phyloP scores from a whole-genome alignment of 1,140 invertebrate genomes.

The Hydropsyche tenuis region DNA sequence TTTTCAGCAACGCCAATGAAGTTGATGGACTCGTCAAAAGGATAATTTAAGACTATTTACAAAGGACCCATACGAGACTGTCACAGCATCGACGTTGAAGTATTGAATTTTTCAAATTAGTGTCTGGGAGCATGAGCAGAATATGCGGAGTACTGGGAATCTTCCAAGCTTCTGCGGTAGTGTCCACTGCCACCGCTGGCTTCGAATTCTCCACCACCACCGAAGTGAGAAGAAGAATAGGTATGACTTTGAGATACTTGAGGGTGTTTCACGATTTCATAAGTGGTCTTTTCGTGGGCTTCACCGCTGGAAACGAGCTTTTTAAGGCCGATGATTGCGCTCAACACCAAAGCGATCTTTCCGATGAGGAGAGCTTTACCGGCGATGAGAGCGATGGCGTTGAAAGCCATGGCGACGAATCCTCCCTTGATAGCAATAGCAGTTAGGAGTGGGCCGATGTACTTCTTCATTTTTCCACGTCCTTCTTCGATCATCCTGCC shows the following conservation, averaged over 20 bases:
- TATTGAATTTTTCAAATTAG: slow-evolving; percentile 10
- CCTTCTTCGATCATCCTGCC: slow-evolving; percentile 63
- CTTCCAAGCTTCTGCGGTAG: slow-evolving; percentile 67
- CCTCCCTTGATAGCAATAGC: slow-evolving; percentile 71
- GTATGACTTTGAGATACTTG: slow-evolving; percentile 77
- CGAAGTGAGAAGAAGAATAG: slow-evolving; percentile 75
- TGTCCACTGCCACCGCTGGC: slow-evolving; percentile 64
- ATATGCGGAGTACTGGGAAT: slow-evolving; percentile 66
- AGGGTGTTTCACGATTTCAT: slow-evolving; percentile 86
- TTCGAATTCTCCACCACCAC: slow-evolving; percentile 69
- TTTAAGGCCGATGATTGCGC: slow-evolving; percentile 77
- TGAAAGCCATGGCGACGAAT: slow-evolving; percentile 75
- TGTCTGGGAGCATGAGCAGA: slow-evolving; percentile 57
- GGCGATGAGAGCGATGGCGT: slow-evolving; percentile 74
- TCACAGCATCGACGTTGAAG: background rate
- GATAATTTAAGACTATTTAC: slow-evolving; percentile 3
- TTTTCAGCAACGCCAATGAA: background rate
- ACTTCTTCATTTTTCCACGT: slow-evolving; percentile 65
- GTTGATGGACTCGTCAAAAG: background rate
- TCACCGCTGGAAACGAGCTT: slow-evolving; percentile 70
- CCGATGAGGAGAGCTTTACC: slow-evolving; percentile 76
- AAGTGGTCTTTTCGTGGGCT: slow-evolving; percentile 77
- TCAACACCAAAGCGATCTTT: slow-evolving; percentile 77
- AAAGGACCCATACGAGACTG: too few species aligned
- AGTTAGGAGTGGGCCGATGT: slow-evolving; percentile 66